Conservation (phyloP, 2,797 vertebrate genomes). For the Eulemur rubriventer region DNA sequence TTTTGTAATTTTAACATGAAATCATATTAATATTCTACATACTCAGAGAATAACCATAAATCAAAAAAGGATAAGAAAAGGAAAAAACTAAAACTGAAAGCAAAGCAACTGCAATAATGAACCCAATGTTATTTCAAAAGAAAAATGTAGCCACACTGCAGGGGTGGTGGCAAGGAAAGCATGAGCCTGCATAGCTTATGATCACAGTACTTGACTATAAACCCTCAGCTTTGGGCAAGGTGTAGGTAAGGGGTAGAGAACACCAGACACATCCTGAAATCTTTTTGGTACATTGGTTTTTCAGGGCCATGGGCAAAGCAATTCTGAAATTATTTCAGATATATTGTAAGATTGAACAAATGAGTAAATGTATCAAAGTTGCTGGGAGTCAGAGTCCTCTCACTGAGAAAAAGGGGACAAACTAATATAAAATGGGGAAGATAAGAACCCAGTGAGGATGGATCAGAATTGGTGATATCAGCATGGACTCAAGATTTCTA, state of each 20-base stretch:
- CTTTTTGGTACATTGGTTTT: background rate
- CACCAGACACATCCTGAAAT: background rate
- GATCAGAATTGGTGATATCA: background rate
- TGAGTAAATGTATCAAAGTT: background rate
- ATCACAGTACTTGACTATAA: background rate
- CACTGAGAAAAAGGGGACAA: background rate
- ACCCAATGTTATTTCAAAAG: background rate
- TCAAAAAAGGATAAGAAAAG: background rate
- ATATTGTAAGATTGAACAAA: background rate
- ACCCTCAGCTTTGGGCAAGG: background rate
- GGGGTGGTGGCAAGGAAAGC: background rate
- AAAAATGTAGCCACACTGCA: background rate
- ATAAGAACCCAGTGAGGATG: background rate
- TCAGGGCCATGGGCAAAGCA: background rate
- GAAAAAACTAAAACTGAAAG: background rate
- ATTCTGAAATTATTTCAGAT: background rate
- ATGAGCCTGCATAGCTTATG: background rate
- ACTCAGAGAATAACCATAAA: background rate
- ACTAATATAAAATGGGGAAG: background rate
- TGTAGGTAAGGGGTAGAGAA: background rate
- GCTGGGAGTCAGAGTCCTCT: background rate
- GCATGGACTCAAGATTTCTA: background rate
- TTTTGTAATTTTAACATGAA: background rate
- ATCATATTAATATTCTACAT: background rate
- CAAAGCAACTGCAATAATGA: background rate